Conservation (phyloP, 2,113 vertebrate genomes). For the Phocoena sinus region DNA sequence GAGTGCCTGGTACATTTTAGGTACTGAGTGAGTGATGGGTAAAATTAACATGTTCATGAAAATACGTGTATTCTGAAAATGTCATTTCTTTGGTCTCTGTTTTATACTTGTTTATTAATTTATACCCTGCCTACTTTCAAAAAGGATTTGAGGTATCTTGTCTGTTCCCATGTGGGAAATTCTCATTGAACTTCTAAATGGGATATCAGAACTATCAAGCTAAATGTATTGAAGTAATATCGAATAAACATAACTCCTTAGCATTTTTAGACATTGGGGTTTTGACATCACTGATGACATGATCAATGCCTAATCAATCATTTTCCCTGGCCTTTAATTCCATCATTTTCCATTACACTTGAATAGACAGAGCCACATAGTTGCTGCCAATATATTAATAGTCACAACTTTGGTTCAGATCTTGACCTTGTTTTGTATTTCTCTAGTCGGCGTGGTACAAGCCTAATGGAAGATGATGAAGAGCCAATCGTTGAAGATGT, state of each 20-base stretch:
- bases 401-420: slow-evolving; percentile 28
- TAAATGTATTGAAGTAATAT: slow-evolving; percentile 47
- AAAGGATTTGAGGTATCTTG: slow-evolving; percentile 73
- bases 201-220: slow-evolving; percentile 46
- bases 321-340: slow-evolving; percentile 69
- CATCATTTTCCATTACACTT: slow-evolving; percentile 64
- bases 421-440: slow-evolving; percentile 62
- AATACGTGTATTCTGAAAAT: slow-evolving; percentile 57
- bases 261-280: slow-evolving; percentile 59
- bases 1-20: neutral
- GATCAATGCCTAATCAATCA: slow-evolving; percentile 69
- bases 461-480: slow-evolving; percentile 99
- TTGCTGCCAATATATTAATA: slow-evolving; percentile 46
- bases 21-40: slow-evolving; percentile 3
- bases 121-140: slow-evolving; percentile 67
- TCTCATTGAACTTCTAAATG: slow-evolving; percentile 59
- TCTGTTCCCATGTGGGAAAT: slow-evolving; percentile 56
- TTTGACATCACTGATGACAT: slow-evolving; percentile 65
- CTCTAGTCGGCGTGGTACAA: slow-evolving; percentile 93
- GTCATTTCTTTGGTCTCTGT: slow-evolving; percentile 63
- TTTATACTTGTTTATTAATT: slow-evolving; percentile 70
- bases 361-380: slow-evolving; percentile 41
- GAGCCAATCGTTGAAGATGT: slow-evolving; percentile 99
- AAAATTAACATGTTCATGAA: slow-evolving; percentile 38
- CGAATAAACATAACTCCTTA: slow-evolving; percentile 50